Conservation (phyloP, 1,140 invertebrate species). For the Calliphora vicina region DNA sequence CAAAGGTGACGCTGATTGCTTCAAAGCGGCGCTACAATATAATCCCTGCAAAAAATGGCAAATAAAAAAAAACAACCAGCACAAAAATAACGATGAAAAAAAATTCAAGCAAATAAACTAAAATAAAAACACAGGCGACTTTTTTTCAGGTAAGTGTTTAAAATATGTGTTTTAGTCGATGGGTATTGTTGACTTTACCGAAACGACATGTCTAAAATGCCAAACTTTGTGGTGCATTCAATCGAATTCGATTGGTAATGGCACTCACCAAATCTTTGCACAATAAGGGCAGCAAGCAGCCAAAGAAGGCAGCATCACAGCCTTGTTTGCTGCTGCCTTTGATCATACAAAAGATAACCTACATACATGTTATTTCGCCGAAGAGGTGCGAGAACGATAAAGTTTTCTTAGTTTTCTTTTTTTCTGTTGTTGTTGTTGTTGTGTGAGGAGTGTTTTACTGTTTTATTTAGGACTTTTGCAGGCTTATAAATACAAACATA, state of each 20-base stretch:
- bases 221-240: constrained; percentile 34
- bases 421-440: background rate
- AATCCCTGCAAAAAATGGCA: constrained; percentile 15
- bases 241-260: constrained; percentile 34
- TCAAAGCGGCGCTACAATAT: constrained; percentile 32
- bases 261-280: constrained; percentile 31
- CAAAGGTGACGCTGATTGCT: constrained; percentile 34
- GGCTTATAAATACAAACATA: no score
- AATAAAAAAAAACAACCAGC: background rate
- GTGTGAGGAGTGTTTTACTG: background rate
- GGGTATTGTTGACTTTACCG: constrained; percentile 23
- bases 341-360: constrained; percentile 29
- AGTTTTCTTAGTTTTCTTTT: constrained; percentile 4
- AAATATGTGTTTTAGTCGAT: constrained; percentile 28
- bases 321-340: background rate
- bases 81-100: background rate
- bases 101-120: background rate
- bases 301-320: constrained; percentile 6
- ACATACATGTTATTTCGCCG: constrained; percentile 33
- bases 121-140: background rate
- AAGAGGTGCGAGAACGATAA: constrained; percentile 34
- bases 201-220: constrained; percentile 34
- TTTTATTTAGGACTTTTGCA: background rate
- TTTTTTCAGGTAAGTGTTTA: constrained; percentile 32
- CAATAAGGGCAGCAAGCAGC: constrained; percentile 29